Percentiles rank a stretch among this genome's conserved stretches.
phyloP scores from a whole-genome alignment of 2,888 invertebrate genomes.

The Agriopis aurantiaria region DNA sequence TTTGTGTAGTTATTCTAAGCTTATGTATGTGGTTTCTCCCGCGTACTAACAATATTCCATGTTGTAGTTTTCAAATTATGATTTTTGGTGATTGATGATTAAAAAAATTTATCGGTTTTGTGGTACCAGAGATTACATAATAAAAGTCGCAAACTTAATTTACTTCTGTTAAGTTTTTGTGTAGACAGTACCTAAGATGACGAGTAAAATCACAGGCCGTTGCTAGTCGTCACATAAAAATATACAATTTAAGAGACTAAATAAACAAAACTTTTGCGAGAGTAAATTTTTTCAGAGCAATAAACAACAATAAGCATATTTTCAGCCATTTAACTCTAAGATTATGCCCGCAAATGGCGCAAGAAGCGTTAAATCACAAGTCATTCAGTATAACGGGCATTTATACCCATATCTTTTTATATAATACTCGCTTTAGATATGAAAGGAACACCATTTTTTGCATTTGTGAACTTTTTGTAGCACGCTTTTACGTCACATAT shows the following conservation, averaged over 20 bases:
- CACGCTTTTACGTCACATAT: too few species aligned
- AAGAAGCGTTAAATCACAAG: conserved; percentile 8
- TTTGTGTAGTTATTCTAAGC: too few species aligned
- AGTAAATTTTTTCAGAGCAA: background rate
- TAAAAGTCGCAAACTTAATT: too few species aligned
- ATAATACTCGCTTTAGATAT: background rate
- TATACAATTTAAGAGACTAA: background rate
- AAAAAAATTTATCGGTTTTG: too few species aligned
- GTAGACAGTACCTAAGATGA: too few species aligned
- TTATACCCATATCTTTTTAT: conserved; percentile 5
- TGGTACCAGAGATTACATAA: too few species aligned
- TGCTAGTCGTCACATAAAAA: too few species aligned
- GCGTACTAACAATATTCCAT: too few species aligned
- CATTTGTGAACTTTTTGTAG: background rate
- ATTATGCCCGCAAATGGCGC: conserved; percentile 2
- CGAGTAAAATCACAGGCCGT: background rate
- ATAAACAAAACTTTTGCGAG: background rate
- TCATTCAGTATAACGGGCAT: conserved; percentile 7
- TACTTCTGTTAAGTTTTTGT: too few species aligned
- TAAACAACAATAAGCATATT: conserved; percentile 17
- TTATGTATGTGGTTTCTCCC: too few species aligned
- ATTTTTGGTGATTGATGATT: too few species aligned
- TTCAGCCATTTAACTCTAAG: conserved; percentile 13
- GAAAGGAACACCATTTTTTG: background rate
- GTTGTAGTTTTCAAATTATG: too few species aligned